These are phyloP conservation scores for Crypturellus undulatus DNA, from an alignment of 2,113 vertebrate species.

Conservation along the genomic window DNA sequence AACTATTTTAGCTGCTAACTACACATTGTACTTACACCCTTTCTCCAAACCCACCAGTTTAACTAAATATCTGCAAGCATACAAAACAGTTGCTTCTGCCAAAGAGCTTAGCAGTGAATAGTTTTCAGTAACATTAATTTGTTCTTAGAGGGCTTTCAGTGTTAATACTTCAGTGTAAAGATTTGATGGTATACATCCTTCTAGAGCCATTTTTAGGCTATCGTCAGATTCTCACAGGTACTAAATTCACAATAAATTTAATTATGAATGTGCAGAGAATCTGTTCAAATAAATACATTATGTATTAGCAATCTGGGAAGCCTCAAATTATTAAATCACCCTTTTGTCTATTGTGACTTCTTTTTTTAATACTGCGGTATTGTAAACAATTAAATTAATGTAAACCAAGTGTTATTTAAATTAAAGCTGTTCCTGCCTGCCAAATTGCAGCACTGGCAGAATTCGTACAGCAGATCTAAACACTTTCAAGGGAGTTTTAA, in stretches of 20 bases:
- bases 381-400: constrained; percentile 27
- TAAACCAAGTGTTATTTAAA: constrained; percentile 32
- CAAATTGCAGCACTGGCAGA: not conserved
- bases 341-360: not conserved
- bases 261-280: not conserved
- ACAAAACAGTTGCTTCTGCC: not conserved
- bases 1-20: not conserved
- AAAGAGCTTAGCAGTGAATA: not conserved
- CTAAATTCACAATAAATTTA: not conserved
- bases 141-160: not conserved
- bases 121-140: not conserved
- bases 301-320: not conserved
- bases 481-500: not conserved
- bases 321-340: constrained; percentile 26
- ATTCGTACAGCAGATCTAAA: not conserved
- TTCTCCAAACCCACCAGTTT: not conserved
- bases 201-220: not conserved
- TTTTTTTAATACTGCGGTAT: constrained; percentile 39
- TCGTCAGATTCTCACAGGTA: not conserved
- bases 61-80: not conserved
- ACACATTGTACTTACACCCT: fast-evolving
- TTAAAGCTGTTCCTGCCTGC: not conserved
- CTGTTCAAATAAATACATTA: not conserved
- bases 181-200: not conserved
- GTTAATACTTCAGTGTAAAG: not conserved